Evolutionary conservation across 2,113 vertebrate genomes (phyloP).

Genomic region (Meleagris gallopavo): DNA sequence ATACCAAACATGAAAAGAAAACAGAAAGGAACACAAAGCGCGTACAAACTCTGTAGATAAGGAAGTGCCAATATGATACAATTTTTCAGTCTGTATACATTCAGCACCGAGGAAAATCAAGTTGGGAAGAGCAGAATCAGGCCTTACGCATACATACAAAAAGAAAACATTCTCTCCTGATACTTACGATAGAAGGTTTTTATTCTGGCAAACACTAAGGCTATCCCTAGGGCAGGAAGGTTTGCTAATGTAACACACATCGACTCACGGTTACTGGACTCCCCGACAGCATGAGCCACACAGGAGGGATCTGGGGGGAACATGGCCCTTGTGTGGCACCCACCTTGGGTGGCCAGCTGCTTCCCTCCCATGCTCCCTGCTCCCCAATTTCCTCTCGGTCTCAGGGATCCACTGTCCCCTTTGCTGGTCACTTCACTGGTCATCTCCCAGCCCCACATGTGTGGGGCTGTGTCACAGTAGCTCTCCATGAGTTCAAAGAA

Average conservation of each 20-base stretch:
- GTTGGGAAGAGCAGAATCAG: background rate
- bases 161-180: background rate
- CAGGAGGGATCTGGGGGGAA: background rate
- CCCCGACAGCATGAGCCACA: background rate
- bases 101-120: background rate
- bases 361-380: background rate
- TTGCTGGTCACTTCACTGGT: background rate
- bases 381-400: background rate
- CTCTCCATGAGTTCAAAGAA: background rate
- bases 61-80: background rate
- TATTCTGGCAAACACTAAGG: background rate
- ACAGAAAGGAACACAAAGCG: background rate
- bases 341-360: background rate
- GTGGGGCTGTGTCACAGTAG: background rate
- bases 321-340: background rate
- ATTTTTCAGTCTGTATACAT: background rate
- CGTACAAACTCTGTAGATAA: background rate
- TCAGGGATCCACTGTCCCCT: background rate
- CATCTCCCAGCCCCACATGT: fast-evolving
- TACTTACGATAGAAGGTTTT: background rate
- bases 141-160: background rate
- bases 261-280: background rate
- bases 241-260: background rate
- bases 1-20: background rate
- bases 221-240: background rate